These are phyloP conservation scores for Reticulitermes lucifugus DNA, from an alignment of 2,888 invertebrate genomes.

Conservation along the genomic window DNA sequence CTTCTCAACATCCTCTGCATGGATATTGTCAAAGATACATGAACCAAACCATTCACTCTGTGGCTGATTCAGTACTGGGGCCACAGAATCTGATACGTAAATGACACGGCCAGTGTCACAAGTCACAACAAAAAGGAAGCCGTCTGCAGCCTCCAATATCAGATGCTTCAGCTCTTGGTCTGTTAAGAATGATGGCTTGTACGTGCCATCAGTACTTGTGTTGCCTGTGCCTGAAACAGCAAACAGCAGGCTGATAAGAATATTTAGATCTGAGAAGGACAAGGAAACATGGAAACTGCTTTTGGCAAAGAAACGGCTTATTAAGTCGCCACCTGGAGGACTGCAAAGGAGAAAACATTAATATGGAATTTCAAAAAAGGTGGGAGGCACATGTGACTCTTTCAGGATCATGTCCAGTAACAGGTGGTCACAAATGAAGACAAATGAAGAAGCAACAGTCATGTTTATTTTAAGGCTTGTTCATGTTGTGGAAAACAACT, in stretches of 20 bases:
- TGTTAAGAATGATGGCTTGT: slow-evolving; percentile 98
- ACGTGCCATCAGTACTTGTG: slow-evolving; percentile 95
- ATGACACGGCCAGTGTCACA: slow-evolving; percentile 98
- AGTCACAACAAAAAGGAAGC: slow-evolving; percentile 95
- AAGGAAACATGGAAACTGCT: no score
- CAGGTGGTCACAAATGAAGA: no score
- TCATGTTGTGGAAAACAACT: no score
- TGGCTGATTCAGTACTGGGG: slow-evolving; percentile 96
- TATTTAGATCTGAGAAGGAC: no score
- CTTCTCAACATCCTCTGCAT: slow-evolving; percentile 97
- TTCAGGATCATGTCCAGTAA: no score
- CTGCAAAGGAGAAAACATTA: background rate
- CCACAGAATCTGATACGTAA: slow-evolving; percentile 98
- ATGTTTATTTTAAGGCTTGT: no score
- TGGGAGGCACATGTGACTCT: background rate
- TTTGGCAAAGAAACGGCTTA: no score
- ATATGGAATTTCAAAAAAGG: background rate
- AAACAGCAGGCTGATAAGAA: background rate
- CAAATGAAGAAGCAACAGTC: no score
- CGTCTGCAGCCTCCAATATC: slow-evolving; percentile 98
- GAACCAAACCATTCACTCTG: slow-evolving; percentile 99
- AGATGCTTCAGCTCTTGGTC: slow-evolving; percentile 99
- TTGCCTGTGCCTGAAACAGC: slow-evolving; percentile 85
- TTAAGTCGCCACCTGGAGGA: no score
- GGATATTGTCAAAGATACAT: slow-evolving; percentile 95